Conservation (phyloP, 2,113 vertebrate species). For the Xenus cinereus region DNA sequence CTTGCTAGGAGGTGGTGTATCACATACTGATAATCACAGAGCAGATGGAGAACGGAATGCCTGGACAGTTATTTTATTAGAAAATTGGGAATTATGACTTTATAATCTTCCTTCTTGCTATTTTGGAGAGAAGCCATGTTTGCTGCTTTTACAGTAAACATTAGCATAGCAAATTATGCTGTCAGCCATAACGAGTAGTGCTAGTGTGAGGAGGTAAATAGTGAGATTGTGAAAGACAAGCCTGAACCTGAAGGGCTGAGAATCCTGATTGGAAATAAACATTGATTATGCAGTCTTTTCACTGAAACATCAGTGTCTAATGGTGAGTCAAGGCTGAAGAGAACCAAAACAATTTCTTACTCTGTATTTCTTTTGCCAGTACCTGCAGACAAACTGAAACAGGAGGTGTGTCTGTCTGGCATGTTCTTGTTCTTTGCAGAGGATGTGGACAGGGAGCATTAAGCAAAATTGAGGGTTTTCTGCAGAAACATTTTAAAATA, state of each 20-base stretch:
- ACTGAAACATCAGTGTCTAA: neutral
- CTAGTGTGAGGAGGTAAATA: neutral
- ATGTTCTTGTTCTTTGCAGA: neutral
- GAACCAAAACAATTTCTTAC: neutral
- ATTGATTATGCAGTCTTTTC: neutral
- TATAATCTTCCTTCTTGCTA: conserved; percentile 44
- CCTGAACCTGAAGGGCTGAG: neutral
- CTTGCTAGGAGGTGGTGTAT: neutral
- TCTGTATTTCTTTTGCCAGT: neutral
- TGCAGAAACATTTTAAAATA: neutral
- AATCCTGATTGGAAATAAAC: neutral
- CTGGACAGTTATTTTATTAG: conserved; percentile 41
- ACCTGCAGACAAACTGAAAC: neutral
- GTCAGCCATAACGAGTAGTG: neutral
- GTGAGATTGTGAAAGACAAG: neutral
- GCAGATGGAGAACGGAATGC: conserved; percentile 50
- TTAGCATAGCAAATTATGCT: conserved; percentile 23
- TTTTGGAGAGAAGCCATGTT: conserved; percentile 42
- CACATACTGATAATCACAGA: conserved; percentile 27
- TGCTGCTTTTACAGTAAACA: conserved; percentile 4
- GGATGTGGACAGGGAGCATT: neutral
- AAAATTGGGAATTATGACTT: conserved; percentile 45
- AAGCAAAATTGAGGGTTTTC: neutral
- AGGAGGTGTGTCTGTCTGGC: neutral
- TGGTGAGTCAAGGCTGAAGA: neutral